These are phyloP conservation scores for Pogonomyrmex barbatus DNA, from an alignment of 1,140 invertebrate species.

Conservation along the genomic window DNA sequence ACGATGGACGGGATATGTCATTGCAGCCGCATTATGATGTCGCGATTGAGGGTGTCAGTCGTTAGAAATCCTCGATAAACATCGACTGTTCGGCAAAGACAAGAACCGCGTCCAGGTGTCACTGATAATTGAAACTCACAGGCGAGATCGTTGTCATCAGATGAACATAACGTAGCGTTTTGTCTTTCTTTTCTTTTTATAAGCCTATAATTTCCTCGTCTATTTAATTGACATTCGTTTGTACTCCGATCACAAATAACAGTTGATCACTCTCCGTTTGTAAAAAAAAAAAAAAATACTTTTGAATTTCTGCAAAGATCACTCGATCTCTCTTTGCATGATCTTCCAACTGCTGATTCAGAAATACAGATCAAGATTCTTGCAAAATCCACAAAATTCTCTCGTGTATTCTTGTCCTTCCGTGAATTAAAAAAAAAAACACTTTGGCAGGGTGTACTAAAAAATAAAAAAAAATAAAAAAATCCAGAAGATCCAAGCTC, in stretches of 20 bases:
- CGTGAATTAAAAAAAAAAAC: not conserved
- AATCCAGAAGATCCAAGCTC: not conserved
- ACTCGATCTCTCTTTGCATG: not conserved
- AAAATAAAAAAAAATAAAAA: too few species aligned
- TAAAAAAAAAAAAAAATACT: not conserved
- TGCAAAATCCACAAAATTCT: not conserved
- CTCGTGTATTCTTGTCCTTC: not conserved
- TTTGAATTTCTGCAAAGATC: slow-evolving; percentile 3
- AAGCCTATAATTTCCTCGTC: not conserved
- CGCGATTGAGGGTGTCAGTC: not conserved
- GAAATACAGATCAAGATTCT: not conserved
- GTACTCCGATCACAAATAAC: not conserved
- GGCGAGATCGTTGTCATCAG: not conserved
- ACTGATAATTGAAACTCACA: not conserved
- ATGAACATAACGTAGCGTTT: not conserved
- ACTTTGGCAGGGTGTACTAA: too few species aligned
- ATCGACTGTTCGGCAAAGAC: not conserved
- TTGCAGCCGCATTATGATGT: slow-evolving; percentile 18
- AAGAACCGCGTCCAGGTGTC: not conserved
- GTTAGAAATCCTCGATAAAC: not conserved
- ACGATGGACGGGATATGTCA: slow-evolving; percentile 36
- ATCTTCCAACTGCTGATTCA: not conserved
- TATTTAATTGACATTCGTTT: not conserved
- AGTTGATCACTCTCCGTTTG: not conserved
- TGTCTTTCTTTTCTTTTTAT: not conserved